A percentile compares a stretch with the other conserved stretches of the same genome.
Evolutionary conservation across 2,888 invertebrate species (phyloP).

Genomic region (Amphipyra berbera): DNA sequence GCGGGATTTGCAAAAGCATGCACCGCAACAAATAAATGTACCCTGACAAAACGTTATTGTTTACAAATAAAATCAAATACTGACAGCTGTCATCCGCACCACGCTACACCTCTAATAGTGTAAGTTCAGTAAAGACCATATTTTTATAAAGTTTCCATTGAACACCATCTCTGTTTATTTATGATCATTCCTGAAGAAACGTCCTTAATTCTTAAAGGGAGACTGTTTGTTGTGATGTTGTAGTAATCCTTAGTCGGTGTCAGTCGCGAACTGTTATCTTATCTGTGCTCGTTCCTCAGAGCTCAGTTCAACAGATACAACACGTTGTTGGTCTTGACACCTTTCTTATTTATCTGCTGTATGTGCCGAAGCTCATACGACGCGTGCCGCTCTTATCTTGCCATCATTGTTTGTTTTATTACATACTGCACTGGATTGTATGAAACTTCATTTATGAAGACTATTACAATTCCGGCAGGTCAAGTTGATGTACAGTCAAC

Average conservation of each 20-base stretch:
- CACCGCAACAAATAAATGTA: too few species aligned
- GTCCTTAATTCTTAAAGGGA: neutral
- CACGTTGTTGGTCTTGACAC: slow-evolving; percentile 34
- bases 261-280: slow-evolving; percentile 17
- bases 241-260: slow-evolving; percentile 10
- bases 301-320: slow-evolving; percentile 14
- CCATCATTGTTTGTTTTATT: slow-evolving; percentile 9
- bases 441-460: neutral
- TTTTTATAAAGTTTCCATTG: too few species aligned
- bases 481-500: neutral
- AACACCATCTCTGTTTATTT: too few species aligned
- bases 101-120: too few species aligned
- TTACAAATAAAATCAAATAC: too few species aligned
- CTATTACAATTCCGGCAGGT: too few species aligned
- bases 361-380: slow-evolving; percentile 2
- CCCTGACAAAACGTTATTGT: too few species aligned
- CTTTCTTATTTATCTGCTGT: slow-evolving; percentile 15
- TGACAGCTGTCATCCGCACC: too few species aligned
- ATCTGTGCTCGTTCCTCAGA: slow-evolving; percentile 18
- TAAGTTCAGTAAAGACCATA: too few species aligned
- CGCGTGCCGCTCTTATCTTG: slow-evolving; percentile 33
- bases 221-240: neutral
- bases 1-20: too few species aligned
- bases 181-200: too few species aligned
- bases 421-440: slow-evolving; percentile 2